A percentile compares a stretch with the other conserved stretches of the same genome.
Evolutionary conservation across 2,113 vertebrate species (phyloP).

Genomic region (Acanthochromis polyacanthus): DNA sequence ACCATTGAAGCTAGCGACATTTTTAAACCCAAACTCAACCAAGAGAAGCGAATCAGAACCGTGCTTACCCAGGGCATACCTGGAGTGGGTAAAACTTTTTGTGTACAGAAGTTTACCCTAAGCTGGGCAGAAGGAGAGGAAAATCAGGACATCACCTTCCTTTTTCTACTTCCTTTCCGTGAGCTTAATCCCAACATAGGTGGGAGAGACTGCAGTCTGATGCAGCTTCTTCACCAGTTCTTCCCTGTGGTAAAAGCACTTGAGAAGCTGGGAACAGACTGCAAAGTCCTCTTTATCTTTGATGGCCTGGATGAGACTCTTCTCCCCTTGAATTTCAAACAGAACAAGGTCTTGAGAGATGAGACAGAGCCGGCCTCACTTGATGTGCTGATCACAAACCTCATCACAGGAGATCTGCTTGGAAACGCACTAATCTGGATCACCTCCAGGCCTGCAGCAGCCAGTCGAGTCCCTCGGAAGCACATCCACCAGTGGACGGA

Average conservation of each 20-base stretch:
- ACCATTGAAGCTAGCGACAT: slow-evolving; percentile 26
- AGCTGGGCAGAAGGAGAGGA: slow-evolving; percentile 58
- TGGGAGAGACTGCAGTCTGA: slow-evolving; percentile 31
- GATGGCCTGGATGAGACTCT: slow-evolving; percentile 57
- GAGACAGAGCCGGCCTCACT: slow-evolving; percentile 31
- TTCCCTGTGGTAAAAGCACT: slow-evolving; percentile 45
- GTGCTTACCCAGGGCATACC: slow-evolving; percentile 56
- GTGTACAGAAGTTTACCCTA: slow-evolving; percentile 44
- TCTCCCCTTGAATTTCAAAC: slow-evolving; percentile 50
- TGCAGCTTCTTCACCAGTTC: slow-evolving; percentile 53
- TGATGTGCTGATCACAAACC: slow-evolving; percentile 57
- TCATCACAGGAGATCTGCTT: slow-evolving; percentile 49
- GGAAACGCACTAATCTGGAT: neutral
- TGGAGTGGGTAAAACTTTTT: slow-evolving; percentile 58
- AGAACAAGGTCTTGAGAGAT: slow-evolving; percentile 52
- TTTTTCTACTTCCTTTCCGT: slow-evolving; percentile 54
- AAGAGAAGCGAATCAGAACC: slow-evolving; percentile 51
- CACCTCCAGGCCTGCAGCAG: no score
- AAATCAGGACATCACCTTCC: slow-evolving; percentile 47
- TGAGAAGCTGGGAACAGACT: slow-evolving; percentile 20
- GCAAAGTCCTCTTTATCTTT: slow-evolving; percentile 58
- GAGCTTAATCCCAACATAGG: slow-evolving; percentile 56
- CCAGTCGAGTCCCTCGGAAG: no score
- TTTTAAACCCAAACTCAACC: slow-evolving; percentile 22
- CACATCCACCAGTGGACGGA: no score